Base-by-base conservation (phyloP, 2,888 invertebrate genomes). In the Zaprionus bogoriensis region DNA sequence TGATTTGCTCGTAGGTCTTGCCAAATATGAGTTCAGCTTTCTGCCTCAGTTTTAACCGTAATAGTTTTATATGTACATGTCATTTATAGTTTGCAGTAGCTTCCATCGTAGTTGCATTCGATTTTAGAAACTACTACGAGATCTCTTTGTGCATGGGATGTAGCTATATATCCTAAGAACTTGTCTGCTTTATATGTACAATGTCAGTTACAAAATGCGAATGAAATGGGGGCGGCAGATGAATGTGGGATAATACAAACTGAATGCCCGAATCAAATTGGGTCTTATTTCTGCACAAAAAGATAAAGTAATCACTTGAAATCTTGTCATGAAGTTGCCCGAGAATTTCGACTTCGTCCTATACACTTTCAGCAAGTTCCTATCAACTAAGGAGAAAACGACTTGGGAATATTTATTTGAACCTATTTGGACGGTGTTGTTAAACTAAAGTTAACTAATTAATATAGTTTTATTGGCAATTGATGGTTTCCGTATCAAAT, bases 101-200 rank as follows among this genome's bases (percentile, higher is more conserved):
- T 57, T 67, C 61, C 45, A 63, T 62, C 69, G 52, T 10, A 55
- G 45, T 36, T 64, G 51, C 46, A 55, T 55, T 73, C 51, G 63
- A 60, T 77, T 72, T 42, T 47, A 58, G 48, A 66, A 39, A 38
- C 55, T 38, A 62, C 66, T 85, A 85, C 85, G 85, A 80, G 85
- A 80, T 80, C 80, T 64, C 54, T 71, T 77, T 73, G 69, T 63
- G 59, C 73, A 70, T 62, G 41, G 39, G 74, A 65, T 71, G 64
- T 44, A 74, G 62, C 41, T 69, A 63, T 52, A 59, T 30, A 36
- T 7, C 6, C 44, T 58, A 51, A 20, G 20, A 22, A 30, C 10
- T 14, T 42, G 20, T 28, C 17, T 17, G 22, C 19, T 50, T 36
- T 27, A 55, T 77, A 83, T 82, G 28, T 78, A 79, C 74, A 83